These are phyloP conservation scores for Buathra laborator DNA, from an alignment of 2,888 invertebrate genomes.

Conservation along the genomic window DNA sequence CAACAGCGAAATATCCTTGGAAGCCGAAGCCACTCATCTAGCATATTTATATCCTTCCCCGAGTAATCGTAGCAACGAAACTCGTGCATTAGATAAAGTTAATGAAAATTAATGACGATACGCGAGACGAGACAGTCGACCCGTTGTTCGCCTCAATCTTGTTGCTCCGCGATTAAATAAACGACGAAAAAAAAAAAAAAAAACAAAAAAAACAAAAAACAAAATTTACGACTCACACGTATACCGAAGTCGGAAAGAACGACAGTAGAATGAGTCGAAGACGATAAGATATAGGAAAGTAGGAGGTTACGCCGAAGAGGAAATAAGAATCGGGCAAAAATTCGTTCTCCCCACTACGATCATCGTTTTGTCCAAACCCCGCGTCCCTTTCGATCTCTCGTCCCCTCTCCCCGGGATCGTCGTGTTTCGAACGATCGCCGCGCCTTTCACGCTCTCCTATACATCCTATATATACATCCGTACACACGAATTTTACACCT, in stretches of 20 bases:
- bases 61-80: too few species aligned
- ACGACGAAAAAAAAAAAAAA: not conserved
- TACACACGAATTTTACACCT: not conserved
- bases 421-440: conserved; percentile 35
- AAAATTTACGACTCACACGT: not conserved
- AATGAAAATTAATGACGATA: too few species aligned
- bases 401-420: conserved; percentile 28
- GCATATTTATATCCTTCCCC: not conserved
- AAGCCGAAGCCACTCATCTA: not conserved
- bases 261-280: not conserved
- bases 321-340: conserved; percentile 38
- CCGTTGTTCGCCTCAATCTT: not conserved
- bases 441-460: conserved; percentile 56
- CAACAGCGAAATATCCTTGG: not conserved
- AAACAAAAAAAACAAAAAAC: not conserved
- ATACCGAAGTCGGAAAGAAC: not conserved
- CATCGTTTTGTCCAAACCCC: conserved; percentile 25
- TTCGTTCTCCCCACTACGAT: conserved; percentile 47
- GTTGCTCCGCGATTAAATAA: not conserved
- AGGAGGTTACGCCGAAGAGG: conserved; percentile 46
- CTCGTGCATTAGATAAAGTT: too few species aligned
- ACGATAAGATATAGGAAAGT: not conserved
- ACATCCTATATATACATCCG: conserved; percentile 1
- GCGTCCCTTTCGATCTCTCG: conserved; percentile 18
- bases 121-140: not conserved